Base-by-base conservation (phyloP, 1,140 invertebrate species). In the Kradibia gibbosae region DNA sequence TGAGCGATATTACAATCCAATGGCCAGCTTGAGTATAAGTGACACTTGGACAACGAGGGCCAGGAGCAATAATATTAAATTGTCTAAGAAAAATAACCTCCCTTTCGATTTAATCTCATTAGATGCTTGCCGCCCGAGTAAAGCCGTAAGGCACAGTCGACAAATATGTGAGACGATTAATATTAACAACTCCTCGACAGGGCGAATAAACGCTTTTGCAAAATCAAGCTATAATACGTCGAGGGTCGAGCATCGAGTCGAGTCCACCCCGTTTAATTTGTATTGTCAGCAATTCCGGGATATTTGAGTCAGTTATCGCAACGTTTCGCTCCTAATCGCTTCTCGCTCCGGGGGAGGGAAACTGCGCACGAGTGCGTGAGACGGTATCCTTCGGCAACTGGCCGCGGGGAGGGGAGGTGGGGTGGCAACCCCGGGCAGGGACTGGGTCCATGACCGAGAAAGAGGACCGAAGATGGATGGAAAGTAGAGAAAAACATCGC, bases 321-420 rank as follows among this genome's bases (percentile, higher is more conserved):
- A 87, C 89, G 88, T 90, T 90, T 90, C 89, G 89, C 89, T 90
- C 88, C 88, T 90, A 91, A 91, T 91, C 89, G 90, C 89, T 90
- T 86, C 84, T 87, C 84, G 83, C 86, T 83, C 67, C 80, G 82
- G 83, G 82, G 81, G 7, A 15, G 17, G 57, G 8, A n/a, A 39
- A 28, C 39, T 39, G 48, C 28, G 70, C 70, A 25, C 42, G 25
- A 57, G 71, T 71, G 53, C 67, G 71, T n/a, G 50, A 28, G 78
- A 72, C 65, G 25, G 67, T 10, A 7, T 48, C 45, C 45, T 48
- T 10, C 45, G n/a, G 8, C 50, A 57, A 80, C 53, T 28, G 67
- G n/a, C 25, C n/a, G 45, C 45, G 55, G 55, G 55, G 78, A 39
- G 31, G 60, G 60, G 57, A 55, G 55, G 34, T n/a, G 2, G 22